These are phyloP conservation scores for Diorhabda sublineata DNA, from an alignment of 1,140 invertebrate genomes.

Conservation along the genomic window DNA sequence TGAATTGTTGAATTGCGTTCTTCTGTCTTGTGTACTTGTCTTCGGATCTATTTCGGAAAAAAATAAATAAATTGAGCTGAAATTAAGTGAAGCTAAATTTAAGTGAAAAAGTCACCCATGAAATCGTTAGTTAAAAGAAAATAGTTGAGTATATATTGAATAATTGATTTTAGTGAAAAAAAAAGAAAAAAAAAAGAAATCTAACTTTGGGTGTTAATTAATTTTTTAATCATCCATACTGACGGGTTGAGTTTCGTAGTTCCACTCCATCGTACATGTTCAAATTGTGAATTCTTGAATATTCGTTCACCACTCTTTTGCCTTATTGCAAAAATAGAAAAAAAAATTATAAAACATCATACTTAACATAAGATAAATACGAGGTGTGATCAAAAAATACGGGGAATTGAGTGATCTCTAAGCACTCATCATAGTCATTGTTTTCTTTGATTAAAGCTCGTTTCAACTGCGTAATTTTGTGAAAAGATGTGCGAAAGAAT, in stretches of 20 bases:
- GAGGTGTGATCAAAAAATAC: too few species aligned
- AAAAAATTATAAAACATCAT: neutral
- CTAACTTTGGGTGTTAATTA: slow-evolving; percentile 35
- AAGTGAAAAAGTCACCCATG: neutral
- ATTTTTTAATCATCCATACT: slow-evolving; percentile 63
- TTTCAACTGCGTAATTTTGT: too few species aligned
- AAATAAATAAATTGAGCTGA: slow-evolving; percentile 21
- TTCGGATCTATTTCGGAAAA: slow-evolving; percentile 43
- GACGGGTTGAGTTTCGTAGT: slow-evolving; percentile 62
- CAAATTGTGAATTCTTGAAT: slow-evolving; percentile 62
- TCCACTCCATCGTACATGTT: slow-evolving; percentile 67
- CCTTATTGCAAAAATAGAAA: slow-evolving; percentile 37
- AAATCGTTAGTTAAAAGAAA: neutral
- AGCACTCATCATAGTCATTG: too few species aligned
- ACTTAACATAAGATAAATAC: too few species aligned
- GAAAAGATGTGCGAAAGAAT: too few species aligned
- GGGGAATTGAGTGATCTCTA: too few species aligned
- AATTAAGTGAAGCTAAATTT: neutral
- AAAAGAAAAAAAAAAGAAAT: slow-evolving; percentile 11
- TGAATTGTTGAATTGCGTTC: slow-evolving; percentile 34
- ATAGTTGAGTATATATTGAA: neutral
- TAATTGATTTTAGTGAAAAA: too few species aligned
- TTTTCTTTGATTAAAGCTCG: too few species aligned
- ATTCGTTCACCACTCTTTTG: slow-evolving; percentile 59
- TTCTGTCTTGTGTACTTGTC: slow-evolving; percentile 41